phyloP scores from a whole-genome alignment of 2,113 vertebrate species.

The Megalops atlanticus region DNA sequence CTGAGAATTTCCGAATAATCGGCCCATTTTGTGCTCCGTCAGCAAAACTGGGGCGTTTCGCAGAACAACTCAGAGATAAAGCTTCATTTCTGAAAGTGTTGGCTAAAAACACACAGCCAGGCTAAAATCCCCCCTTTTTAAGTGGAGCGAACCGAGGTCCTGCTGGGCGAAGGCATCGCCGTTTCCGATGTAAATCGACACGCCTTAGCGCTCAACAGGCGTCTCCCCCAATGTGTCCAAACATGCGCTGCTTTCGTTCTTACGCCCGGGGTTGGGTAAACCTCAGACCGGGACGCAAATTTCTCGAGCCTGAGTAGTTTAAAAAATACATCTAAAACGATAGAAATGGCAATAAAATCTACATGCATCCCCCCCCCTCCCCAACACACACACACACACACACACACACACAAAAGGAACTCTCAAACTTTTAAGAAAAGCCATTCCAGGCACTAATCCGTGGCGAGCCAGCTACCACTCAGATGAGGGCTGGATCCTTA shows the following conservation, averaged over 20 bases:
- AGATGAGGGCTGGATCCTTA: neutral
- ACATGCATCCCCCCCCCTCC: too few relatives aligned
- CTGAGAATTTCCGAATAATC: neutral
- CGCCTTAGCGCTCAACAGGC: conserved; percentile 60
- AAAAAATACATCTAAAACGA: neutral
- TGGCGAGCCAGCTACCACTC: neutral
- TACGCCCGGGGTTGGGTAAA: conserved; percentile 32
- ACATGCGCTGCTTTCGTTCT: conserved; percentile 60
- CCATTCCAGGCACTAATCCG: neutral
- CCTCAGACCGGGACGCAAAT: neutral
- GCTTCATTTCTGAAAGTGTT: neutral
- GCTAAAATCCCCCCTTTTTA: neutral
- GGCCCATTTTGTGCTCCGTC: neutral
- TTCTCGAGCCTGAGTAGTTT: neutral
- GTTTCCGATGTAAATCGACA: conserved; percentile 59
- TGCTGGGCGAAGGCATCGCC: conserved; percentile 35
- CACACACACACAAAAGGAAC: neutral
- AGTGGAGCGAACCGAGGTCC: conserved; percentile 13
- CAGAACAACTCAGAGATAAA: neutral
- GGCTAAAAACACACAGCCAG: neutral
- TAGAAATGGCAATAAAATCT: neutral
- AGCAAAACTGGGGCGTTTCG: neutral
- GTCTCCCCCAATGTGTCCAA: conserved; percentile 58
- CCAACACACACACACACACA: too few relatives aligned
- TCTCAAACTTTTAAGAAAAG: neutral